Conservation (phyloP, 2,888 invertebrate species). For the Tinea semifulvella region DNA sequence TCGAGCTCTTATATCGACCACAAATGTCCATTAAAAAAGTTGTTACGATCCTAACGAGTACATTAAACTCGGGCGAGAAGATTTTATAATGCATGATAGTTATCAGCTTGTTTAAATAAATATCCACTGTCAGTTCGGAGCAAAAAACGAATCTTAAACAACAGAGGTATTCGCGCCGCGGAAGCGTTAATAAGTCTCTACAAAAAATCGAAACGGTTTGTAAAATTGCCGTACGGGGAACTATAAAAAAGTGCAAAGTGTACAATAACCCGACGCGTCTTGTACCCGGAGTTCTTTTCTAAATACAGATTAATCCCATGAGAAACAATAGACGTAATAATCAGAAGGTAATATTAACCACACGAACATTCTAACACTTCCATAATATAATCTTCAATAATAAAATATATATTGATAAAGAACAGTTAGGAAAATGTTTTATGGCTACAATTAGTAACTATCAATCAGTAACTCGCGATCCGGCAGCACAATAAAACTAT, state of each 20-base stretch:
- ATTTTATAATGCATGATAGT: slow-evolving; percentile 24
- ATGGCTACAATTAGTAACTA: slow-evolving; percentile 16
- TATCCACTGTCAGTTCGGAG: slow-evolving; percentile 21
- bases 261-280: slow-evolving; percentile 10
- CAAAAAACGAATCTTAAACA: slow-evolving; percentile 15
- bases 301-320: slow-evolving; percentile 5
- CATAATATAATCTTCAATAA: background rate
- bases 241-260: slow-evolving; percentile 12
- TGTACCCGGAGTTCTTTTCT: background rate
- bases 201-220: slow-evolving; percentile 16
- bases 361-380: slow-evolving; percentile 3
- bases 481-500: background rate
- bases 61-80: background rate
- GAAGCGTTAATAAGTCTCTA: slow-evolving; percentile 14
- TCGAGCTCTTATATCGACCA: too few relatives aligned
- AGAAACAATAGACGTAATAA: background rate
- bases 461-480: slow-evolving; percentile 15
- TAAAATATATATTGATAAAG: background rate
- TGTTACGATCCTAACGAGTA: background rate
- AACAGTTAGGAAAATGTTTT: slow-evolving; percentile 4
- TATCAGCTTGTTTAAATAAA: slow-evolving; percentile 41
- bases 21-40: too few relatives aligned
- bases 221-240: slow-evolving; percentile 14
- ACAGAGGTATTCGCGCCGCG: slow-evolving; percentile 9
- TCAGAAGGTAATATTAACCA: background rate